Base-by-base conservation (phyloP, 2,113 vertebrate genomes). In the Anarhynchus alexandrinus region DNA sequence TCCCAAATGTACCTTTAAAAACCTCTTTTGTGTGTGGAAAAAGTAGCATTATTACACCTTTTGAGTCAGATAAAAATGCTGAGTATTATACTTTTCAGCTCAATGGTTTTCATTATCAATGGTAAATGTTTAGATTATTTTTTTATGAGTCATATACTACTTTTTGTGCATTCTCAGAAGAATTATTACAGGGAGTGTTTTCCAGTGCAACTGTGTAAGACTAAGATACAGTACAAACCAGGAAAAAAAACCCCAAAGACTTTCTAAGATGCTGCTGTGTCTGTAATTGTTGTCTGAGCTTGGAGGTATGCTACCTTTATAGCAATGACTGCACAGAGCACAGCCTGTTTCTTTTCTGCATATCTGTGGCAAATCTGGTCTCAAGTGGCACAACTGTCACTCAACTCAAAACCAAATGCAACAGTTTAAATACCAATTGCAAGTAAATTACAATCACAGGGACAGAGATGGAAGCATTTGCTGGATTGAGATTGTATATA, bases 231-330 rank as follows among this genome's bases (percentile, higher is more conserved):
- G 29, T 9, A 32, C 3, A 27, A 83, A 66, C 12, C 17, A 66
- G 4, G 38, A 52, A 47, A 45, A 38, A 64, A 40, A 11, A 32
- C 2, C 0, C 0, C 12, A 9, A 59, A 82, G 38, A 16, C 30
- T 84, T 74, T 51, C 27, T 45, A 32, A 49, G 52, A 4, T 54
- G 15, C 13, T 64, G 18, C 18, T 66, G 13, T 73, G 27, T 72
- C 72, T 79, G 27, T 54, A 69, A 21, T 49, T 47, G 36, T 55
- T 65, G 51, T 52, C 12, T 66, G 38, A 71, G 29, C 42, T 69
- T 59, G 38, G 49, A n/a, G 15, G 5, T 73, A 20, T 10, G 1
- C 62, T 52, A 4, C 17, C 40, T 64, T 92, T 72, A 27, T 17
- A 58, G 47, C 14, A 40, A 14, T 15, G 49, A 38, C 67, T 51